Evolutionary conservation across 2,797 vertebrate species (phyloP).

Genomic region (Pantherophis alleghaniensis): DNA sequence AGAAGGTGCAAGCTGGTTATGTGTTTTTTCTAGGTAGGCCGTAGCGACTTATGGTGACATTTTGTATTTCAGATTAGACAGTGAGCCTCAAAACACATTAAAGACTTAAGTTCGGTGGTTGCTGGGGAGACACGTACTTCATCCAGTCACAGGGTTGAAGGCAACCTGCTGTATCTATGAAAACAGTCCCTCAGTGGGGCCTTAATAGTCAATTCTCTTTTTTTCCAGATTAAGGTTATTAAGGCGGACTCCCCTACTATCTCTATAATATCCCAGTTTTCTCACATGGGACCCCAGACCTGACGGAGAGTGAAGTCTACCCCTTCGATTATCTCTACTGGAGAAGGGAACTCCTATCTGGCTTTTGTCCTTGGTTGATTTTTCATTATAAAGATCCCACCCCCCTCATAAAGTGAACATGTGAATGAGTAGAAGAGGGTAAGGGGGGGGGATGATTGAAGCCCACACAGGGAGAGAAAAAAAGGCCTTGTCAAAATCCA

Average conservation of each 20-base stretch:
- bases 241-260: slow-evolving; percentile 25
- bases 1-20: slow-evolving; percentile 61
- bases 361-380: slow-evolving; percentile 50
- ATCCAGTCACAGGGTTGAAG: slow-evolving; percentile 50
- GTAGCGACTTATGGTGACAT: slow-evolving; percentile 46
- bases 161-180: slow-evolving; percentile 46
- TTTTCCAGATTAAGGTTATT: slow-evolving; percentile 36
- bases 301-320: slow-evolving; percentile 21
- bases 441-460: background rate
- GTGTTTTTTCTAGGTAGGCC: slow-evolving; percentile 43
- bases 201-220: slow-evolving; percentile 9
- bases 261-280: slow-evolving; percentile 30
- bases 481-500: slow-evolving; percentile 41
- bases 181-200: slow-evolving; percentile 8
- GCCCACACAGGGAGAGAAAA: slow-evolving; percentile 65
- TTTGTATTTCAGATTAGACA: slow-evolving; percentile 56
- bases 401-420: background rate
- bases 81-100: slow-evolving; percentile 36
- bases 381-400: slow-evolving; percentile 55
- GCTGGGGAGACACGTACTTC: slow-evolving; percentile 64
- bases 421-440: background rate
- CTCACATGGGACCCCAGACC: slow-evolving; percentile 9
- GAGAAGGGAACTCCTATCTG: background rate
- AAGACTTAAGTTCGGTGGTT: slow-evolving; percentile 52
- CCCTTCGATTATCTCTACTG: slow-evolving; percentile 34